Conservation (phyloP, 2,888 invertebrate genomes). For the Thymelicus lineola region DNA sequence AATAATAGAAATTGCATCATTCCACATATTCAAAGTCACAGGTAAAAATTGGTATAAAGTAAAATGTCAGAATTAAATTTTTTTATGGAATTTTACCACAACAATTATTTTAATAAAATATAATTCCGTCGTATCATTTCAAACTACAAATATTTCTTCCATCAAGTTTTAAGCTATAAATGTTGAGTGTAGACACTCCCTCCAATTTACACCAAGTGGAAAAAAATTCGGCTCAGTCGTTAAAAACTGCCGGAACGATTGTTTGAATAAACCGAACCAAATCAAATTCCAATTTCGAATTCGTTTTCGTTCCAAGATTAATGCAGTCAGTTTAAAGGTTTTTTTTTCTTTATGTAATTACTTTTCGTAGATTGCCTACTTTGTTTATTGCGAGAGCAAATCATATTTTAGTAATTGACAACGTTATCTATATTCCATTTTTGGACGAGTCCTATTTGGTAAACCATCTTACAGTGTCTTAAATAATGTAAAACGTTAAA, state of each 20-base stretch:
- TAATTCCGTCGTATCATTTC: too few species aligned
- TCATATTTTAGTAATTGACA: background rate
- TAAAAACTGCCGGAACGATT: constrained; percentile 30
- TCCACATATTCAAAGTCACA: too few species aligned
- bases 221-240: constrained; percentile 10
- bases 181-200: background rate
- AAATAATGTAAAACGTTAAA: too few species aligned
- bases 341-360: constrained; percentile 12
- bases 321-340: constrained; percentile 24
- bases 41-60: too few species aligned
- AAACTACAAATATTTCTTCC: background rate
- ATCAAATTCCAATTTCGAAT: constrained; percentile 35
- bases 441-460: too few species aligned
- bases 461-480: too few species aligned
- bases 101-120: too few species aligned
- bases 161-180: background rate
- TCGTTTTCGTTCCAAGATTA: constrained; percentile 34
- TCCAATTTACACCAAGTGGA: constrained; percentile 26
- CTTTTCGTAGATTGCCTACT: background rate
- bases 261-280: constrained; percentile 34
- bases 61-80: too few species aligned
- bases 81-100: too few species aligned
- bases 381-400: background rate
- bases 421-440: too few species aligned
- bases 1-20: too few species aligned